Percentiles rank a stretch among this genome's conserved stretches.
phyloP scores from a whole-genome alignment of 2,888 invertebrate genomes.

The Drosophila birchii region DNA sequence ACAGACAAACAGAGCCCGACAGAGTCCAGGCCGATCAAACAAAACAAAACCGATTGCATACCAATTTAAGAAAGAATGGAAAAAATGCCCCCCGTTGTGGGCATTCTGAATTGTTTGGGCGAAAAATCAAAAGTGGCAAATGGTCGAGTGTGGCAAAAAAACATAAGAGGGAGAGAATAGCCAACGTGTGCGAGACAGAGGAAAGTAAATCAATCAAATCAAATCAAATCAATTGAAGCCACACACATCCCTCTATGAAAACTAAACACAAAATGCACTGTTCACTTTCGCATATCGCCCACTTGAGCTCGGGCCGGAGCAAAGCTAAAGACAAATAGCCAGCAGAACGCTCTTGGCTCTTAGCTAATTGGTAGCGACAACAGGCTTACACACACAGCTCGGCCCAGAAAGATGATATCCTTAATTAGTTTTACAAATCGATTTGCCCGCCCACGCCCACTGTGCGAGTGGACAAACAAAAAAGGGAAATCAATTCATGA shows the following conservation, averaged over 20 bases:
- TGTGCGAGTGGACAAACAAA: constrained; percentile 24
- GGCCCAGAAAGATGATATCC: constrained; percentile 38
- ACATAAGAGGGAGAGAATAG: background rate
- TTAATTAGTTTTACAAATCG: constrained; percentile 69
- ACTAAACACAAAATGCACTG: constrained; percentile 41
- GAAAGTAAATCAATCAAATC: constrained; percentile 68
- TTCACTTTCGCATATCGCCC: constrained; percentile 15
- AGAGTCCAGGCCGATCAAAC: constrained; percentile 15
- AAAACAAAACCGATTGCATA: constrained; percentile 43
- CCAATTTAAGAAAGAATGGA: constrained; percentile 49
- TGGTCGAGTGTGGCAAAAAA: constrained; percentile 20
- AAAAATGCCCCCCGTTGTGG: constrained; percentile 24
- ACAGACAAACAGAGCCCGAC: constrained; percentile 30
- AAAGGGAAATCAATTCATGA: constrained; percentile 36
- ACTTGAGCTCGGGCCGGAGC: background rate
- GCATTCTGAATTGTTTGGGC: constrained; percentile 51
- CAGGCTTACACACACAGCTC: constrained; percentile 11
- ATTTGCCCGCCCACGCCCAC: constrained; percentile 33
- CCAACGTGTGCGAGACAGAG: constrained; percentile 7
- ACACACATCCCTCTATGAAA: constrained; percentile 38
- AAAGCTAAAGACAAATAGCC: background rate
- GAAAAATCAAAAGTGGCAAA: constrained; percentile 62
- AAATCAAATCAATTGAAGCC: constrained; percentile 62
- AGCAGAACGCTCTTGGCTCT: constrained; percentile 36
- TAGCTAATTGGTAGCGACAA: constrained; percentile 47